These are phyloP conservation scores for Caenorhabditis sp. DNA, from an alignment of 2,888 invertebrate genomes.

Conservation along the genomic window DNA sequence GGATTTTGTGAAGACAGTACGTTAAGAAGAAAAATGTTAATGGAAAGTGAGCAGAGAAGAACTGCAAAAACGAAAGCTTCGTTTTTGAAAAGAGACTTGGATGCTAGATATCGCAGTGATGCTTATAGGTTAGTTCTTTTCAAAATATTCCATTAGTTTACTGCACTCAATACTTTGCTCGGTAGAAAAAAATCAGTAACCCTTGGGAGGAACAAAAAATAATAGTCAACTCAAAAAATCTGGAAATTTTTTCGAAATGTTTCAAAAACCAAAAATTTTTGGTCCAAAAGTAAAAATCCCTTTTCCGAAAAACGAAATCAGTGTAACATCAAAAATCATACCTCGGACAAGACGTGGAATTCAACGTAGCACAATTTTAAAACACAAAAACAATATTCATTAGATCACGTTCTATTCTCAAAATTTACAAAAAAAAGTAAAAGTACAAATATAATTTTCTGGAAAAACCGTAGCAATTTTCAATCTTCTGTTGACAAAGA, in stretches of 20 bases:
- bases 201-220: too few relatives aligned
- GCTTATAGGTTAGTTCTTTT: constrained; percentile 77
- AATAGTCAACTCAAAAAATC: too few relatives aligned
- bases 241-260: too few relatives aligned
- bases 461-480: neutral
- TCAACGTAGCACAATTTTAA: too few relatives aligned
- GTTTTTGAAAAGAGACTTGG: constrained; percentile 90
- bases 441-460: neutral
- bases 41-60: constrained; percentile 64
- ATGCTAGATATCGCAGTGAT: constrained; percentile 91
- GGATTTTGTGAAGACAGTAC: constrained; percentile 88
- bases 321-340: too few relatives aligned
- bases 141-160: neutral
- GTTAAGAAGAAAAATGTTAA: constrained; percentile 82
- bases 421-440: neutral
- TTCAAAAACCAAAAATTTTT: too few relatives aligned
- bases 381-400: too few relatives aligned
- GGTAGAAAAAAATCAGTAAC: too few relatives aligned
- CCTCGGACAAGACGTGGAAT: too few relatives aligned
- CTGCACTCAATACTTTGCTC: too few relatives aligned
- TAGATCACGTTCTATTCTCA: neutral
- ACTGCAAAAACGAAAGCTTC: constrained; percentile 80
- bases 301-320: too few relatives aligned
- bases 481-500: neutral
- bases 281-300: too few relatives aligned